Evolutionary conservation across 2,797 vertebrate genomes (phyloP), one percentile per base, ranked within the genome.

Genomic region (Sandelia bainsii): DNA sequence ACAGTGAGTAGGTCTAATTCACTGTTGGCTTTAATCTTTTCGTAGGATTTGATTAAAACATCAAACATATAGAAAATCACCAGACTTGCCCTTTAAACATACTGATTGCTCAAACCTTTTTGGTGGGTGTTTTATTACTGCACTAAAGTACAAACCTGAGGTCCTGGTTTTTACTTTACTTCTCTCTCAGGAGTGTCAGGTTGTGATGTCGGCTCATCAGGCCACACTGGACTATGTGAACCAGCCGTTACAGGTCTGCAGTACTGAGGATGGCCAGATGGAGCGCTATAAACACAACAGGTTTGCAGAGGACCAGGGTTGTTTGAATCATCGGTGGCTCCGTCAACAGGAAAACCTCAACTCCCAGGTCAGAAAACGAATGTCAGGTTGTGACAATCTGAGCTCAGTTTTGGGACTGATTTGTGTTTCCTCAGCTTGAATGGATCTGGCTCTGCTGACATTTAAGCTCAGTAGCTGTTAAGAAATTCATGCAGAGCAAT

Each of bases 271-370:
- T 0, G 90, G 89, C 32, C 95, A 95, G 74, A 91, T 80, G 88
- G 90, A 94, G 79, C 93, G 95, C 44, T 94, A 93, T 0, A 93
- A 95, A 14, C 92, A 89, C 81, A 96, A 91, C 0, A 90, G 88
- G 40, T 96, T 96, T 67, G 95, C 97, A 0, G 97, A 99, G 81
- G 91, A 90, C 56, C 94, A 96, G 53, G 97, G 97, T 0, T 76
- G 85, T 10, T 84, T 98, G 84, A 95, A 94, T 84, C 80, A 92
- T 29, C 91, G 54, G 34, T 98, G 97, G 97, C 92, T 95, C 69
- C 73, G 69, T 6, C 67, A 97, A 19, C 92, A 94, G 9, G 93
- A 92, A 0, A 48, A 74, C 0, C 88, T 98, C 52, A 91, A 80
- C 62, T 89, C 78, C 84, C 94, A 95, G 96, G 97, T 98, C 64